Conservation (phyloP, 1,140 invertebrate species). For the Drosophila pruinosa region DNA sequence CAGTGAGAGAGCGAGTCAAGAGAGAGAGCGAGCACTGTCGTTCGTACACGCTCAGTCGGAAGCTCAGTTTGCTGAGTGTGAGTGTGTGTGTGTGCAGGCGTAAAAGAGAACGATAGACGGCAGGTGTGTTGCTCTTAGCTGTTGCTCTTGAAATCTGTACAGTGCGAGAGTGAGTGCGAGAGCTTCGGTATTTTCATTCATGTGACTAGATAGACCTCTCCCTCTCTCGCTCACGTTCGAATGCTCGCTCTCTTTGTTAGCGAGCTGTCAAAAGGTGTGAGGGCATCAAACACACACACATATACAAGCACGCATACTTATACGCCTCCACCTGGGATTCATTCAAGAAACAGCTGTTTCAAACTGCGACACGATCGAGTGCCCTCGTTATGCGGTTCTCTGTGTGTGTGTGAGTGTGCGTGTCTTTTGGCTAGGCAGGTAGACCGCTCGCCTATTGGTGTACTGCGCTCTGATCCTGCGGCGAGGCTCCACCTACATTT, state of each 20-base stretch:
- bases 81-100: constrained; percentile 25
- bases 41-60: constrained; percentile 19
- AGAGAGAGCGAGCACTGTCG: neutral
- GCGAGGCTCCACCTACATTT: constrained; percentile 59
- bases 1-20: constrained; percentile 34
- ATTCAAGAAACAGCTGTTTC: constrained; percentile 79
- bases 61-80: constrained; percentile 12
- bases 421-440: constrained; percentile 46
- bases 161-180: constrained; percentile 41
- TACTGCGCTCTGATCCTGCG: constrained; percentile 39
- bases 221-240: neutral
- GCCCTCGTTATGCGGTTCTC: constrained; percentile 69
- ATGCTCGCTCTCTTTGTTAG: constrained; percentile 26
- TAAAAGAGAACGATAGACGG: constrained; percentile 66
- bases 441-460: constrained; percentile 64
- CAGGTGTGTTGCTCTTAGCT: constrained; percentile 70
- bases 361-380: constrained; percentile 77
- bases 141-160: constrained; percentile 34
- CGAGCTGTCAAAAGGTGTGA: constrained; percentile 16
- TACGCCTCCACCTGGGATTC: constrained; percentile 69
- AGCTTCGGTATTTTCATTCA: constrained; percentile 66
- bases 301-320: neutral
- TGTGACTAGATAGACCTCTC: constrained; percentile 43
- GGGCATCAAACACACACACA: constrained; percentile 19
- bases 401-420: neutral